Conservation (phyloP, 2,113 vertebrate genomes). For the Odobenus rosmarus region DNA sequence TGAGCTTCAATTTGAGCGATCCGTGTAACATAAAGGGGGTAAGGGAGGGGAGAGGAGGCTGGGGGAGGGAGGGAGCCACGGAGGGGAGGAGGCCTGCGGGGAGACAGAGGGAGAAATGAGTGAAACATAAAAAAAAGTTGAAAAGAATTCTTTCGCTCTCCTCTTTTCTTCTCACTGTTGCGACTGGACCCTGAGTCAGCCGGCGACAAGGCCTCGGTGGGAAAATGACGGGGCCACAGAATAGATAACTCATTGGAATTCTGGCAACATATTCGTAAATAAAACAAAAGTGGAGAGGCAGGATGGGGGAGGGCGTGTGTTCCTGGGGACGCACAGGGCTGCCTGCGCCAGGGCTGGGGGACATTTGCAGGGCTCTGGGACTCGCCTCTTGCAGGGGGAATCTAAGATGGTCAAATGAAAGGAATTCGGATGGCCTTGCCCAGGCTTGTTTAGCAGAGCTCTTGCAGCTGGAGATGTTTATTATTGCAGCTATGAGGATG, state of each 20-base stretch:
- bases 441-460: slow-evolving; percentile 27
- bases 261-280: slow-evolving; percentile 88
- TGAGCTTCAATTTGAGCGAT: slow-evolving; percentile 93
- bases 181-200: slow-evolving; percentile 86
- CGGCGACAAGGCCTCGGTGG: slow-evolving; percentile 87
- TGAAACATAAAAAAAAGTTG: slow-evolving; percentile 85
- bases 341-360: background rate
- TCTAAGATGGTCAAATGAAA: slow-evolving; percentile 73
- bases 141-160: slow-evolving; percentile 90
- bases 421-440: slow-evolving; percentile 69
- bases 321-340: background rate
- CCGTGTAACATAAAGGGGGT: slow-evolving; percentile 93
- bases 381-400: slow-evolving; percentile 67
- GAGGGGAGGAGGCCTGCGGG: slow-evolving; percentile 72
- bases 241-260: slow-evolving; percentile 93
- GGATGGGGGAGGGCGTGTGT: slow-evolving; percentile 65
- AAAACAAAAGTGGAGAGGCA: slow-evolving; percentile 87
- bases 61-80: slow-evolving; percentile 48
- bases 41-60: slow-evolving; percentile 87
- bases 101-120: slow-evolving; percentile 80
- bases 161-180: slow-evolving; percentile 86
- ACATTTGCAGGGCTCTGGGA: slow-evolving; percentile 32
- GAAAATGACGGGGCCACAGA: slow-evolving; percentile 90
- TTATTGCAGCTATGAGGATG: slow-evolving; percentile 73
- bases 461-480: slow-evolving; percentile 83